Conservation (phyloP, 2,888 invertebrate genomes). For the Mesorhabditis belari region DNA sequence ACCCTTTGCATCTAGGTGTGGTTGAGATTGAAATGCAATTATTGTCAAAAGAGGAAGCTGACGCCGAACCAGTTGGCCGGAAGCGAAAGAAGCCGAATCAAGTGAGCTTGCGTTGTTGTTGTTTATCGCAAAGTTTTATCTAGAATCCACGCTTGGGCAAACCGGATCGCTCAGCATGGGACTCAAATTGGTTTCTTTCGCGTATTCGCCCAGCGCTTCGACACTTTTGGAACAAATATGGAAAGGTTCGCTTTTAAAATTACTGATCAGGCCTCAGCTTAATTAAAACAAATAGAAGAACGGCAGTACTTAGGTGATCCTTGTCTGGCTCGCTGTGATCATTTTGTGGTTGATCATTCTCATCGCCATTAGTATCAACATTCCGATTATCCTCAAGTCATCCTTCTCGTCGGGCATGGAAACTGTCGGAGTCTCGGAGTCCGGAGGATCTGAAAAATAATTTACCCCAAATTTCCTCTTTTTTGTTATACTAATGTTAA, state of each 20-base stretch:
- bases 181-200: slow-evolving; percentile 23
- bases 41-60: slow-evolving; percentile 33
- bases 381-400: too few species aligned
- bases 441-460: too few species aligned
- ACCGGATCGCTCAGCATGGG: slow-evolving; percentile 38
- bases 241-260: background rate
- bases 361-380: too few species aligned
- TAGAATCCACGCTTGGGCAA: slow-evolving; percentile 41
- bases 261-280: too few species aligned
- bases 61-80: slow-evolving; percentile 44
- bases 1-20: slow-evolving; percentile 30
- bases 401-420: too few species aligned
- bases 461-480: too few species aligned
- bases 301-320: too few species aligned
- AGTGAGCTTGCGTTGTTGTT: slow-evolving; percentile 15
- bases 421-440: too few species aligned
- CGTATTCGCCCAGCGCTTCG: slow-evolving; percentile 10
- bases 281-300: too few species aligned
- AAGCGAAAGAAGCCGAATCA: slow-evolving; percentile 49
- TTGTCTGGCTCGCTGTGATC: too few species aligned
- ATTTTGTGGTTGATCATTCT: too few species aligned
- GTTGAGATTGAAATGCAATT: slow-evolving; percentile 47
- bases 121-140: background rate
- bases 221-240: slow-evolving; percentile 34
- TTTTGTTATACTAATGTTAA: too few species aligned